phyloP scores from a whole-genome alignment of 1,140 invertebrate species.

The Centruroides vittatus region DNA sequence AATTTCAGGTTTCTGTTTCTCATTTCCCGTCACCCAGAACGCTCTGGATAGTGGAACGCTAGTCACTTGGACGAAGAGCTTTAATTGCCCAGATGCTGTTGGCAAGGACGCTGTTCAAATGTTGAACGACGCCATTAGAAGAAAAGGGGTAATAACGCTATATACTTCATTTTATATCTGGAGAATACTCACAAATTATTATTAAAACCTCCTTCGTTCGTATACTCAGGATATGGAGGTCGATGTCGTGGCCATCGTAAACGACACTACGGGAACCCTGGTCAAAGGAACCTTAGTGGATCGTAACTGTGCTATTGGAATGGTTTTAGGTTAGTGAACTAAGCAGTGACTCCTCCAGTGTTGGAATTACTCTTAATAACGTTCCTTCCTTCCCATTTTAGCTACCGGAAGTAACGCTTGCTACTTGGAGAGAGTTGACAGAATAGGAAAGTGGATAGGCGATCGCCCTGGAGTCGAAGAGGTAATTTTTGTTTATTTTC shows the following conservation, averaged over 20 bases:
- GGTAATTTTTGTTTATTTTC: too few species aligned
- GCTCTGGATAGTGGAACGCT: conserved; percentile 49
- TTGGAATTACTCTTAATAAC: too few species aligned
- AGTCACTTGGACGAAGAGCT: conserved; percentile 66
- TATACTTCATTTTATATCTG: too few species aligned
- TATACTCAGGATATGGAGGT: conserved; percentile 46
- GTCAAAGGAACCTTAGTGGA: conserved; percentile 42
- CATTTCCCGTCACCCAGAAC: conserved; percentile 60
- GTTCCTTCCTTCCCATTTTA: too few species aligned
- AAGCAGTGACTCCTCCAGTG: too few species aligned
- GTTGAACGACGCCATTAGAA: conserved; percentile 48
- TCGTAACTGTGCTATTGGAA: conserved; percentile 36
- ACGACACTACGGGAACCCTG: conserved; percentile 58
- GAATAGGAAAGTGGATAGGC: conserved; percentile 44
- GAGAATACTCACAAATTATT: too few species aligned
- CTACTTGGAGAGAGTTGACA: conserved; percentile 54
- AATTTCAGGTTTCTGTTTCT: conserved; percentile 56
- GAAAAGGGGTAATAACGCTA: conserved; percentile 26
- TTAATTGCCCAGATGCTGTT: conserved; percentile 55
- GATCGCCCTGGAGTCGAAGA: conserved; percentile 36
- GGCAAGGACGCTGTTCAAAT: conserved; percentile 52
- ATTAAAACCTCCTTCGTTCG: too few species aligned
- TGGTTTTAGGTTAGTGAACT: conserved; percentile 38
- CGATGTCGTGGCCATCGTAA: conserved; percentile 55
- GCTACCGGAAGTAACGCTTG: conserved; percentile 68